Evolutionary conservation across 92 coral and sea anemone species (phyloP), one percentile per base, ranked within the genome.

Genomic region (Palythoa heliodiscus): DNA sequence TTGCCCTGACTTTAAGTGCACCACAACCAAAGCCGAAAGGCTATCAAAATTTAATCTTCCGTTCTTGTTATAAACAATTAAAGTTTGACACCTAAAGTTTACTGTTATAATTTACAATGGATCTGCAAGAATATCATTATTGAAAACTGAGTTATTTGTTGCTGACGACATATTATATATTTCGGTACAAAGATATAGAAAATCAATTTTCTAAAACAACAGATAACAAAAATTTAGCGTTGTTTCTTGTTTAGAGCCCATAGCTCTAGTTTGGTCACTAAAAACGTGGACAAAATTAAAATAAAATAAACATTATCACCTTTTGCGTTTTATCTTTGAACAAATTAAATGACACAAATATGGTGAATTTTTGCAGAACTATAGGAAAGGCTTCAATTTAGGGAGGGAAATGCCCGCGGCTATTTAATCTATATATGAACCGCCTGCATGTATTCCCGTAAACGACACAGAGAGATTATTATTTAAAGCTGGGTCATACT

Each of bases 381-480:
- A 40, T 9, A 47, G 70, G 72, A 50, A 64, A 48, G 47, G 70
- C 84, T 14, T 64, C 47, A 64, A 39, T 19, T 22, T 66, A 48
- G 75, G 12, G 66, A 67, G 75, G 3, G 55, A 66, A 12, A 15
- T 43, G 84, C 84, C 84, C 54, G 55, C 50, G 84, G 84, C 84
- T 12, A 63, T 48, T 73, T 80, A 80, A 66, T 35, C 1, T 40
- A 79, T 43, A 43, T 64, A 80, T 24, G 74, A 63, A 64, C 40
- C 23, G 15, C 73, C 40, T 16, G 15, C 73, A 40, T 64, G 71
- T 48, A 29, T 37, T 76, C 58, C 74, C 69, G 29, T 19, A 80
- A 66, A 67, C 60, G 40, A 43, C 60, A 47, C 40, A 47, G 66
- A 24, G 57, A 64, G 43, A 12, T 66, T 80, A 80, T 80, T 67